phyloP scores from a whole-genome alignment of 2,888 invertebrate species.

The Keiferia lycopersicella region DNA sequence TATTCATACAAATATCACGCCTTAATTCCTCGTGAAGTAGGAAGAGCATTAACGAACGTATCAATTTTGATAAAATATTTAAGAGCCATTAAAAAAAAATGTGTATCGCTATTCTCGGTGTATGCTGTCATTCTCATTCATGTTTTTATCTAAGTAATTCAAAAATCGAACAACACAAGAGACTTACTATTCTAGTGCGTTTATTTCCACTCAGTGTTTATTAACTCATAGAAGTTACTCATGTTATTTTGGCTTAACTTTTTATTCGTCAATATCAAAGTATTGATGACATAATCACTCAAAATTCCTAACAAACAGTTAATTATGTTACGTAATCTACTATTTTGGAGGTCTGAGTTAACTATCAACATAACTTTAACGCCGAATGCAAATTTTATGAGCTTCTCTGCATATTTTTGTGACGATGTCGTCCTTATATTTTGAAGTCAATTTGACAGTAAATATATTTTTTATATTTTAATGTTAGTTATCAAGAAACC shows the following conservation, averaged over 20 bases:
- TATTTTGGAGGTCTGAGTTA: constrained; percentile 40
- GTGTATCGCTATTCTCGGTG: not conserved
- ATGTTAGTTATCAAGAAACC: too few relatives aligned
- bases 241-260: not conserved
- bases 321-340: constrained; percentile 36
- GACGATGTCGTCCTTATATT: not conserved
- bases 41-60: too few relatives aligned
- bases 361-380: not conserved
- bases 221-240: not conserved
- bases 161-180: not conserved
- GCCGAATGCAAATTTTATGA: constrained; percentile 11
- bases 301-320: constrained; percentile 27
- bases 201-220: not conserved
- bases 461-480: too few relatives aligned
- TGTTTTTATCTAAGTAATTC: not conserved
- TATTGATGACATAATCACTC: constrained; percentile 48
- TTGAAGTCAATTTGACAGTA: too few relatives aligned
- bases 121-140: not conserved
- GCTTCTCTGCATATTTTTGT: not conserved
- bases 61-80: too few relatives aligned
- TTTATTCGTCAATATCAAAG: constrained; percentile 1
- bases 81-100: not conserved
- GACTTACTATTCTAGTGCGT: not conserved
- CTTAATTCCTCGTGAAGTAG: too few relatives aligned
- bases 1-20: too few relatives aligned